Evolutionary conservation across 1,140 invertebrate species (phyloP).

Genomic region (Tetragonula clypearis): DNA sequence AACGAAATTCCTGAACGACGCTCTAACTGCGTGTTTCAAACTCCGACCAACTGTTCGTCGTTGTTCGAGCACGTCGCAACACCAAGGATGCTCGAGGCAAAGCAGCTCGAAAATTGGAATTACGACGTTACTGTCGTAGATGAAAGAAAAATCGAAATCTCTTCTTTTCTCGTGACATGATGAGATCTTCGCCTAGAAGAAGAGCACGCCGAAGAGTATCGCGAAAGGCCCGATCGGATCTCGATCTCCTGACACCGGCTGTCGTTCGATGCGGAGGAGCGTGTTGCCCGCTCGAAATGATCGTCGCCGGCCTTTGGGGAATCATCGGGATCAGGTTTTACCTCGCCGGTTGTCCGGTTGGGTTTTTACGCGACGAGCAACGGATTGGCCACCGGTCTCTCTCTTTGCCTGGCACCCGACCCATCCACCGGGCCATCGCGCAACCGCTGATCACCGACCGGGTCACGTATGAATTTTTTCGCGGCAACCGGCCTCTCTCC

Average conservation of each 20-base stretch:
- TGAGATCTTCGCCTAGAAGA: background rate
- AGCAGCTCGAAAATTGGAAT: too few species aligned
- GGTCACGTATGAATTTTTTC: slow-evolving; percentile 73
- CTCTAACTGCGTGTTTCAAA: too few species aligned
- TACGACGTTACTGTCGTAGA: too few species aligned
- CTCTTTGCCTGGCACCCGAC: slow-evolving; percentile 64
- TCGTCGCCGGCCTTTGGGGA: slow-evolving; percentile 56
- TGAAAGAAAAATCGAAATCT: background rate
- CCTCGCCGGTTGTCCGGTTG: slow-evolving; percentile 38
- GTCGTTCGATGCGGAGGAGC: slow-evolving; percentile 5
- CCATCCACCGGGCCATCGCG: slow-evolving; percentile 38
- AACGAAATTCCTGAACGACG: too few species aligned
- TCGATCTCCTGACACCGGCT: slow-evolving; percentile 35
- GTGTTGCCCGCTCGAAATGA: slow-evolving; percentile 40
- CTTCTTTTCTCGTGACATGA: background rate
- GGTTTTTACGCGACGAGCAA: slow-evolving; percentile 60
- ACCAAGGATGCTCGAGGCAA: too few species aligned
- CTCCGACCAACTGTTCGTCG: too few species aligned
- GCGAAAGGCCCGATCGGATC: slow-evolving; percentile 15
- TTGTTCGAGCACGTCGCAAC: too few species aligned
- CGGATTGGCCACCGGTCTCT: slow-evolving; percentile 67
- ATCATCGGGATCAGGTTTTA: slow-evolving; percentile 62
- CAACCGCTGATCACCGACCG: slow-evolving; percentile 57
- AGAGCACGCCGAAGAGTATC: background rate
- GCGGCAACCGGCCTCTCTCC: slow-evolving; percentile 61